Evolutionary conservation across 2,888 invertebrate species (phyloP).

Genomic region (Mesorhabditis spiculigera): DNA sequence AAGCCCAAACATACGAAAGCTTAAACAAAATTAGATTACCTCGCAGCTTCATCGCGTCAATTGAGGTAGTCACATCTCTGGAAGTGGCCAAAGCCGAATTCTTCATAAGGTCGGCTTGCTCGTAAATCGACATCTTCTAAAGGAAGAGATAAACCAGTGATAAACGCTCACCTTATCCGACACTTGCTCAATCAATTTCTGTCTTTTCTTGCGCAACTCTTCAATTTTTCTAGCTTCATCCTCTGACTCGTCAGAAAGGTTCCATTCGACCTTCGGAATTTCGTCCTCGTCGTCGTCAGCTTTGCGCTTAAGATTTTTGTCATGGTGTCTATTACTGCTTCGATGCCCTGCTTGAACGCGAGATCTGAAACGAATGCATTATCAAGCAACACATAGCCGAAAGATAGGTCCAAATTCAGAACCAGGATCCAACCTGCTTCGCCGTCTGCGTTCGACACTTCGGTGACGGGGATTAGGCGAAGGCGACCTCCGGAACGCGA

Average conservation of each 20-base stretch:
- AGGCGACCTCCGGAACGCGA: not conserved
- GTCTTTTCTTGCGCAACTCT: slow-evolving; percentile 34
- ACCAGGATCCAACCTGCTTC: not conserved
- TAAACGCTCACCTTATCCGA: slow-evolving; percentile 29
- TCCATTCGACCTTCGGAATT: slow-evolving; percentile 30
- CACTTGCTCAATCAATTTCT: slow-evolving; percentile 23
- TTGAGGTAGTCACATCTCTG: not conserved
- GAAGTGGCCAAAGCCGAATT: slow-evolving; percentile 5
- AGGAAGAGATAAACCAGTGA: not conserved
- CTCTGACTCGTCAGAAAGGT: slow-evolving; percentile 33
- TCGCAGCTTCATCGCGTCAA: not conserved
- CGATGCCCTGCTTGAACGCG: not conserved
- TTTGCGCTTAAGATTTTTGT: slow-evolving; percentile 1
- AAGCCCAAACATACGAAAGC: too few species aligned
- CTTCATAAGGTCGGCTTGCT: slow-evolving; percentile 3
- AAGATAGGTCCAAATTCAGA: too few species aligned
- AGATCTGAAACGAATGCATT: not conserved
- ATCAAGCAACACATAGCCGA: not conserved
- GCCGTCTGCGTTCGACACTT: not conserved
- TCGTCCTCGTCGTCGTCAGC: slow-evolving; percentile 18
- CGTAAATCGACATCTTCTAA: slow-evolving; percentile 7
- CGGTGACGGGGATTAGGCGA: not conserved
- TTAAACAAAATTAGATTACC: too few species aligned
- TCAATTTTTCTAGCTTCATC: slow-evolving; percentile 49
- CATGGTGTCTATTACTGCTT: not conserved